Base-by-base conservation (phyloP, 2,113 vertebrate species). In the Toxotes jaculatrix region DNA sequence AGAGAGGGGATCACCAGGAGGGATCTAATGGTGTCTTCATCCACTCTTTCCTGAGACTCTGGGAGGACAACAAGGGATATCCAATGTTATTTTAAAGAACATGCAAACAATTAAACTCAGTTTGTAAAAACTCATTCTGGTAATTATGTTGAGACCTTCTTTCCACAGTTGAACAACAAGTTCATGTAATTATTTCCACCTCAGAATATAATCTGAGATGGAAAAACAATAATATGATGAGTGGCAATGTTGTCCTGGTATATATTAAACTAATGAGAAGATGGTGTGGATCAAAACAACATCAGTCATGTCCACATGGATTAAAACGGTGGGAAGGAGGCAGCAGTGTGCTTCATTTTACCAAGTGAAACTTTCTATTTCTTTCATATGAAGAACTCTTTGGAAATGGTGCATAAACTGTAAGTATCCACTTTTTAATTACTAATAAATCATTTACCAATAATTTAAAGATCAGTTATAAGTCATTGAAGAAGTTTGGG, bases 21-120 rank as follows among this genome's bases (percentile, higher is more conserved):
- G 0, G 97, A 97, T 68, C 94, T 93, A 34, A 96, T 65, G 0
- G 92, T 95, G 27, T 97, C 96, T 77, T 97, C 97, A 0, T 94
- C 91, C 59, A 95, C 65, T 55, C 87, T 87, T n/a, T 94, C 94
- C 0, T 93, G 94, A 66, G 95, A 91, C 79, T 96, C 97, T 99
- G 86, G 0, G 21, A 63, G 60, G 23, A 83, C 57, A 63, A 27
- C 71, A 36, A 85, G 3, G 16, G 43, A 10, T 16, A 56, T 59
- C 2, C 19, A 34, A 0, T 56, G 53, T 79, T 61, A 62, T 45
- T 72, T 14, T 12, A 72, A 19, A 68, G 8, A 19, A 27, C 31
- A 63, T 34, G 17, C 16, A 36, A 12, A 2, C 31, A 38, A 34
- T 19, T 32, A 21, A 49, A 51, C 21, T 34, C 3, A 12, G 0